Base-by-base conservation (phyloP, 2,797 vertebrate species). In the Crenichthys baileyi region DNA sequence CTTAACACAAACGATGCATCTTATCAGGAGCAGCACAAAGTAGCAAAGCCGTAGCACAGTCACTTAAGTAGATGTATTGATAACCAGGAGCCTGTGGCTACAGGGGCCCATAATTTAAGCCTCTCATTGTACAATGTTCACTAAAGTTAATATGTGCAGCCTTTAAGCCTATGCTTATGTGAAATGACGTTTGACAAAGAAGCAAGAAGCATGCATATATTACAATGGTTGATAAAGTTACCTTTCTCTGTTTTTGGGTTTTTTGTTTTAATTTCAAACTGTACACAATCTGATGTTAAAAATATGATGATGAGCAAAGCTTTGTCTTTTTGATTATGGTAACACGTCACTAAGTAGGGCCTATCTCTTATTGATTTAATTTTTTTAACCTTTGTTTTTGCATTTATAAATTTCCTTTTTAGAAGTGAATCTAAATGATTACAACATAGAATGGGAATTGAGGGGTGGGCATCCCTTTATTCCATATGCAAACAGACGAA, bases 31-130 rank as follows among this genome's bases (percentile, higher is more conserved):
- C 39, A 24, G n/a, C n/a, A 13, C 56, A 26, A 48, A 48, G 67
- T 70, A 48, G 65, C 22, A 68, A 1, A 5, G 12, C 46, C 22
- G 44, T 13, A 16, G 5, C 67, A 68, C 22, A 26, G 31, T 67
- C 63, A 67, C 63, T 22, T 12, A 13, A 0, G 24, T 13, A 48
- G 41, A 16, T 26, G 5, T 46, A 18, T 70, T 48, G 67, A 70
- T 70, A 70, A 8, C 67, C 41, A 70, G 41, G 44, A 70, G 3
- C 24, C 20, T 12, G 63, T 46, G 6, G 16, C 6, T 46, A 48
- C 67, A 16, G 67, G n/a, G 67, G 24, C 41, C 67, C 24, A n/a
- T 70, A 46, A 70, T 70, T 70, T 70, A 46, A n/a, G 15, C 41
- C 41, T 70, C 46, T 6, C 41, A 70, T 44, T 44, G 24, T 44